Base-by-base conservation (phyloP, 2,888 invertebrate species). In the Spatulosminthurus flaviceps region DNA sequence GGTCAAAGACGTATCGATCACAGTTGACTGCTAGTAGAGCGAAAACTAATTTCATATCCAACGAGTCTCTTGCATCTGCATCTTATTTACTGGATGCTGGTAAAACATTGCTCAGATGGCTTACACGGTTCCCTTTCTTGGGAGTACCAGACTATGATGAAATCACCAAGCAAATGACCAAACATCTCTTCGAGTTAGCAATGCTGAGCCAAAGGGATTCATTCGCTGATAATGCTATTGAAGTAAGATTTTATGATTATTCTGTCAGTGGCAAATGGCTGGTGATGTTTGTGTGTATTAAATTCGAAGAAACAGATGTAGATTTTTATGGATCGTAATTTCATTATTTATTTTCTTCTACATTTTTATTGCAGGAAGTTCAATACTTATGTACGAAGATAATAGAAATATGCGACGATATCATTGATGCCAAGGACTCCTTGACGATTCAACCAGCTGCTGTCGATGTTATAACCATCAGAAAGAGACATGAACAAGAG, bases 361-460 rank as follows among this genome's bases (percentile, higher is more conserved):
- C 9, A 34, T 7, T 34, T 34, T 34, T 19, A n/a, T 22, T 64
- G 21, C 34, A 83, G 81, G 84, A 84, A 74, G 83, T 82, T 21
- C 83, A 83, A 42, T 84, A 84, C 51, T 75, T 84, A 16, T 84
- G 84, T 67, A 84, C 84, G 9, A 84, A 83, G 61, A 82, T 83
- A 19, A 84, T 84, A 24, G 83, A 84, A 70, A 42, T 84, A 0
- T 84, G 84, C 76, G 84, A 84, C 41, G 29, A 74, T 9, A 72
- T 84, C 1, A 83, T 84, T 22, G 51, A 81, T 24, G 79, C 81
- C 1, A 82, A 82, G 79, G 97, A 98, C 90, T 95, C 97, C 2
- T 91, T 95, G 90, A 92, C 96, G 84, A 90, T 98, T 81, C 96
- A 96, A 88, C 96, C 97, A 9, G 94, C 96, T 0, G 92, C 94